Base-by-base conservation (phyloP, 1,140 invertebrate genomes). In the Pseudomyrmex dendroicus region DNA sequence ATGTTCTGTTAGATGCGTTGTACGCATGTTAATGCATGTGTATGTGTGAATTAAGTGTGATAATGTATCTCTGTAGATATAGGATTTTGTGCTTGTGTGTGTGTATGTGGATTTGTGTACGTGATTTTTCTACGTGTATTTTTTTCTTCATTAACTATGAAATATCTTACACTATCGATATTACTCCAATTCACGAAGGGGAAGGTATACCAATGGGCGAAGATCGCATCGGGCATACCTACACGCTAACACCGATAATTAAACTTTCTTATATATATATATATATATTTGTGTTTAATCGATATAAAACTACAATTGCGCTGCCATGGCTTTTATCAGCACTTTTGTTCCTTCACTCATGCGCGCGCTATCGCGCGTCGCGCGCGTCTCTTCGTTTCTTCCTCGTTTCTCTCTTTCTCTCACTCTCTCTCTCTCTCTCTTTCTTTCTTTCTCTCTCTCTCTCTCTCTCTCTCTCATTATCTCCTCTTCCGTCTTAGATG, bases 81-180 rank as follows among this genome's bases (percentile, higher is more conserved):
- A 50, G 8, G 35, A 44, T 25, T 64, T 12, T 59, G 20, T 73
- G 17, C n/a, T 10, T 54, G 54, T 15, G 1, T 17, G 35, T 1
- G 59, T 48, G 7, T 48, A 52, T 25, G 20, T 56, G 9, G 5
- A 74, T 63, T 7, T 25, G 44, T 68, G 4, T 44, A 17, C 15
- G 44, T 61, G 20, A 48, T 2, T 64, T 67, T n/a, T 5, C 72
- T 25, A 44, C 17, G 25, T 44, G 22, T 25, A 13, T 44, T 35
- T 66, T 67, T 83, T 83, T 66, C 84, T 84, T 85, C 89, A 85
- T 90, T 91, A 90, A 92, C 88, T 91, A 91, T 89, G 90, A 90
- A 90, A 92, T 91, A 92, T 92, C 91, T 92, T 93, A 92, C 89
- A 92, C 90, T 92, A 93, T 91, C 89, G 90, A 92, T 92, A 92